Conservation (phyloP, 2,888 invertebrate genomes). For the Imbricaverruca yamaguchii region DNA sequence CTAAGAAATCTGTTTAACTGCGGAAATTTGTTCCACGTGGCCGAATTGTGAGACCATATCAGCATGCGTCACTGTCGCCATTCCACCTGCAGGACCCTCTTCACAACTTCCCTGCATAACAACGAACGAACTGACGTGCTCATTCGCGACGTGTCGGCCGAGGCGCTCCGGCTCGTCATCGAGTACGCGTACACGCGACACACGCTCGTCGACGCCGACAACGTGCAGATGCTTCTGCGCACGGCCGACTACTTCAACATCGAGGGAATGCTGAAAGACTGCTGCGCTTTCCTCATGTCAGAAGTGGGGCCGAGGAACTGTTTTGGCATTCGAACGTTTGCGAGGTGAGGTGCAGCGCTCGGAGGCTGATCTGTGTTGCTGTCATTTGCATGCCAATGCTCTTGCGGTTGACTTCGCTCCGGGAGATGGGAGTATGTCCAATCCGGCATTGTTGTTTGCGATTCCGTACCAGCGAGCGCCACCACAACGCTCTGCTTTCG, state of each 20-base stretch:
- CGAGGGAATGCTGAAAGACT: constrained; percentile 68
- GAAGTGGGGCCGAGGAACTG: constrained; percentile 68
- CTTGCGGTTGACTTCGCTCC: no score
- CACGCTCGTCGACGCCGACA: constrained; percentile 63
- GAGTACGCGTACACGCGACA: constrained; percentile 78
- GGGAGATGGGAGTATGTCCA: no score
- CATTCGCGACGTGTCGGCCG: constrained; percentile 66
- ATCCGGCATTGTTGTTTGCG: no score
- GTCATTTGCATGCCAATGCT: no score
- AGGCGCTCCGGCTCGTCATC: constrained; percentile 67
- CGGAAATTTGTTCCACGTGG: not conserved
- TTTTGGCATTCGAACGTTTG: constrained; percentile 75
- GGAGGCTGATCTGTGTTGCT: no score
- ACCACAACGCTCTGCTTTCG: no score
- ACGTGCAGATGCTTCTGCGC: constrained; percentile 61
- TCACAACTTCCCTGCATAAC: constrained; percentile 70
- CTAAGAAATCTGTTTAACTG: no score
- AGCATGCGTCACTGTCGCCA: not conserved
- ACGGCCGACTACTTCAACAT: constrained; percentile 84
- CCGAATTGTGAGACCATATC: not conserved
- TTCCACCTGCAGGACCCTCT: constrained; percentile 56
- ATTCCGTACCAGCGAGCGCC: no score
- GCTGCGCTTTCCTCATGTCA: constrained; percentile 64
- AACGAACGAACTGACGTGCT: constrained; percentile 59
- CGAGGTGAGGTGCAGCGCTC: constrained; percentile 47